Base-by-base conservation (phyloP, 2,113 vertebrate genomes). In the Eudorcas thomsonii region DNA sequence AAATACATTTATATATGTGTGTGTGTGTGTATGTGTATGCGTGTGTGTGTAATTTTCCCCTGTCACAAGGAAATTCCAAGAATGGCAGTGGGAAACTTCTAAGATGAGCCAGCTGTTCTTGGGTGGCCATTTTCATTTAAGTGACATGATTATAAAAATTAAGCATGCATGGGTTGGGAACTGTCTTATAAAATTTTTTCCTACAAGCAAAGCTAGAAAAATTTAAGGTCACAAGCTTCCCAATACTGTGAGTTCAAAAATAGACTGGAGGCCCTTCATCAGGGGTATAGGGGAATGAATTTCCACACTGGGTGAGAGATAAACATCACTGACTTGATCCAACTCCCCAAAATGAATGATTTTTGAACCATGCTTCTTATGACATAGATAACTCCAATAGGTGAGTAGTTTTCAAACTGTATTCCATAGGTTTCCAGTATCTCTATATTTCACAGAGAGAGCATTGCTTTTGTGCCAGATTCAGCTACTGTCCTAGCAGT, bases 101-200 rank as follows among this genome's bases (percentile, higher is more conserved):
- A 82, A 90, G 50, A 91, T 39, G 43, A 96, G n/a, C 77, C 85
- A 92, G 81, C 57, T 94, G 13, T 86, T 96, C 83, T 78, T 52
- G 60, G 90, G 88, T 71, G 55, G 82, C 25, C 59, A 87, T 94
- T 90, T 97, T 87, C 50, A 92, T 64, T 64, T 52, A 90, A 64
- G 16, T 57, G 82, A 80, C 67, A 78, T 64, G 78, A 28, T 94
- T 78, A 54, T 25, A 87, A 97, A 97, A 98, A 95, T 95, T 92
- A 89, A 97, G 33, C 33, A 52, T 36, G 19, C 12, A 3, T 43
- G 28, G 1, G 14, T 78, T 83, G 55, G 93, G 52, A 97, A 95
- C 26, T 39, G 48, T 84, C 30, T 92, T 95, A 28, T 90, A 83
- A 90, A 95, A 55, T n/a, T 86, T 85, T 95, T 97, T 39, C 45